Evolutionary conservation across 1,140 invertebrate genomes (phyloP), one percentile per base, ranked within the genome.

Genomic region (Micrasema longulum): DNA sequence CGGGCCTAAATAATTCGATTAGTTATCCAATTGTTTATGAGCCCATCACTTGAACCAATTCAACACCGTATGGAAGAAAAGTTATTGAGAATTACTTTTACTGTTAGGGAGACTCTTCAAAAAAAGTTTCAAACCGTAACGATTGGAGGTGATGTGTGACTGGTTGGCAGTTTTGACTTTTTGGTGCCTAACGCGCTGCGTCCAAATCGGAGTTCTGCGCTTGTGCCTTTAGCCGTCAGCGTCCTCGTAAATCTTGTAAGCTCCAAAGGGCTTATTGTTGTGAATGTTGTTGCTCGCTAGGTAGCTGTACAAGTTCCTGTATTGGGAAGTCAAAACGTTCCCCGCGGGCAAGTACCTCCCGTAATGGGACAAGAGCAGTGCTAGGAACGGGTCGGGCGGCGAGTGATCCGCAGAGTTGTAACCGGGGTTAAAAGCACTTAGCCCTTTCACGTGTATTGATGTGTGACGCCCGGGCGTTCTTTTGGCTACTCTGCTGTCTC

Each of bases 261-360:
- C 81, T 64, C 88, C 88, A 75, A 89, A 88, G 0, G 88, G 88
- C 76, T 83, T 84, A 76, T 88, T 88, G 70, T 90, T 90, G 75
- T 89, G 88, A 65, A 89, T 87, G 79, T 89, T 89, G 76, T 90
- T 89, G 20, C 84, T 83, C 3, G 88, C 87, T 66, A 84, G 78
- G 77, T 89, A 86, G 1, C 87, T 86, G 71, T 89, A 89, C 23
- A 88, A 74, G 73, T 88, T 87, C 35, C 81, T 81, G 53, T 84
- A 84, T 66, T 82, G 80, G 47, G 74, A 76, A 4, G 76, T 77
- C 50, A 79, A 71, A 9, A 80, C 80, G 57, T 78, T 81, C 10
- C 74, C 60, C 31, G 80, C 80, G 1, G 85, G 82, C 31, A 88
- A 73, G 75, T 90, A 89, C 69, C 84, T 82, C 1, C 88, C 88